Base-by-base conservation (phyloP, 2,797 vertebrate species). In the Luscinia megarhynchos region DNA sequence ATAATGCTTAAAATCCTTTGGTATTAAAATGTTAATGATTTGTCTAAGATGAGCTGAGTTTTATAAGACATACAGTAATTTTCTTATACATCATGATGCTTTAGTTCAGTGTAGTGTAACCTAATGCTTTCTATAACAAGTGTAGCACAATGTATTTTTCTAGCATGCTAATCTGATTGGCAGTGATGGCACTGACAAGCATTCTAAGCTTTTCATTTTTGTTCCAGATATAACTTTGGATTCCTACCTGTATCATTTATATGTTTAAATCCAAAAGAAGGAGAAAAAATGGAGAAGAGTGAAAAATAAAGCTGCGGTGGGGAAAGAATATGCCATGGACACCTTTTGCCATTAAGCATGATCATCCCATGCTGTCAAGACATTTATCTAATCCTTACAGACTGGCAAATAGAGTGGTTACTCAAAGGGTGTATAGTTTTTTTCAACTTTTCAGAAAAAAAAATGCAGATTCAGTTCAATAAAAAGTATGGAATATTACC, bases 181-280 rank as follows among this genome's bases (percentile, higher is more conserved):
- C 74, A 68, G 46, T 70, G 79, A 78, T 92, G 82, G 85, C 61
- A 74, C 46, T 78, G 50, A 84, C 13, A 74, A 74, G 69, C 55
- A 67, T 86, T 75, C 26, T 72, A 81, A 72, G 8, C 15, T 72
- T 87, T 76, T 93, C 36, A 19, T 72, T 95, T 95, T 94, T 89
- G 38, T 96, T 97, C 38, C 63, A 93, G 96, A 93, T 90, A 46
- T 74, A 58, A 12, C 40, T 91, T 72, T 57, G 84, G 85, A 91
- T 89, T 82, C 80, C 76, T 86, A 34, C 61, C 74, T 32, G 12
- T 76, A 64, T 87, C 6, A 87, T 67, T 94, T 73, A 18, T 23
- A 12, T 66, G 34, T 84, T 89, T 76, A 90, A 91, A 92, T 94
- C 45, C 80, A 91, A 95, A 94, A 94, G 76, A 96, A 95, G 67